Evolutionary conservation across 2,113 vertebrate genomes (phyloP).

Genomic region (Vulpes lagopus): DNA sequence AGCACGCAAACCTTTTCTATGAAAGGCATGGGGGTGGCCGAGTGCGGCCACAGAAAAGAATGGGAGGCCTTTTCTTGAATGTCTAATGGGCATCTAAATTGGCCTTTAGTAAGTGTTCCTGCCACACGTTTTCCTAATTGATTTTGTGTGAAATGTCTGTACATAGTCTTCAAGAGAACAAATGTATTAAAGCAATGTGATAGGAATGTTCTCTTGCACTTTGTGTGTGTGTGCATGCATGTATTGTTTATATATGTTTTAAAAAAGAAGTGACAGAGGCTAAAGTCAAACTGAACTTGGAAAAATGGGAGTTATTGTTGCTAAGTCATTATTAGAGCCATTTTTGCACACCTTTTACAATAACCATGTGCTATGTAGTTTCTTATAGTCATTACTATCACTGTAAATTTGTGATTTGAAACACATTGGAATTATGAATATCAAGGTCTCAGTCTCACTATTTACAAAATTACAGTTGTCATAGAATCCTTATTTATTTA

Average conservation of each 20-base stretch:
- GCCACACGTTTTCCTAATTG: background rate
- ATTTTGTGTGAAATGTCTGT: constrained; percentile 19
- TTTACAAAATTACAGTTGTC: constrained; percentile 40
- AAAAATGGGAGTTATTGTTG: background rate
- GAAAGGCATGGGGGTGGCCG: background rate
- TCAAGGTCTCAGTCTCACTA: background rate
- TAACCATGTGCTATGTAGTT: background rate
- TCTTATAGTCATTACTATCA: background rate
- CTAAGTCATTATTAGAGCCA: background rate
- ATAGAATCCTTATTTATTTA: background rate
- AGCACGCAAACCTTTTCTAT: background rate
- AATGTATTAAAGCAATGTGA: background rate
- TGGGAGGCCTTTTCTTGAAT: background rate
- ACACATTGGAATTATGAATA: constrained; percentile 14
- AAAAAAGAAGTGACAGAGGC: background rate
- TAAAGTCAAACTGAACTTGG: background rate
- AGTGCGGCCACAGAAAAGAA: background rate
- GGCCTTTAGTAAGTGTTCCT: background rate
- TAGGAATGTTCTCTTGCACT: background rate
- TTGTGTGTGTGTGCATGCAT: background rate
- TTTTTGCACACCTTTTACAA: background rate
- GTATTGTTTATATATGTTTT: background rate
- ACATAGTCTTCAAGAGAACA: background rate
- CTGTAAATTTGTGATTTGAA: constrained; percentile 10
- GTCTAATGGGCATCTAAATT: background rate